Base-by-base conservation (phyloP, 1,140 invertebrate genomes). In the Leptopilina clavipes region DNA sequence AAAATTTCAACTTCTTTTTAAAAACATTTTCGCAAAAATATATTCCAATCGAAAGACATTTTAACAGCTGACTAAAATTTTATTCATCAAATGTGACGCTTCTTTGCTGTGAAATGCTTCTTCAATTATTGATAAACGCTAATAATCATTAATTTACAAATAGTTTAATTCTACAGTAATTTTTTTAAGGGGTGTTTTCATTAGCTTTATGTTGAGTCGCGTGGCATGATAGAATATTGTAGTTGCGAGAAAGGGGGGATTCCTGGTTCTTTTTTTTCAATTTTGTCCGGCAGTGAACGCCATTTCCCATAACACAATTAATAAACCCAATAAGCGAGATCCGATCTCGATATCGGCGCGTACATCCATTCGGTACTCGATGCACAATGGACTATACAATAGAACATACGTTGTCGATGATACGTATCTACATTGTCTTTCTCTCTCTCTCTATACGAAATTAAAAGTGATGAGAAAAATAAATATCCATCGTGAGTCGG, bases 391-490 rank as follows among this genome's bases (percentile, higher is more conserved):
- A 73, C 52, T 70, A 72, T 77, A 79, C 79, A 84, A 83, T 83
- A 80, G 80, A 77, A 40, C 12, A 76, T 52, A 74, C 70, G 72
- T 78, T 65, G 56, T 71, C 75, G 70, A 14, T 75, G 86, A 88
- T 86, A 88, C 76, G 81, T 82, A 86, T 88, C 85, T 86, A 86
- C 77, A 80, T 84, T 87, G 86, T 89, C 86, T 87, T 82, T 40
- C 37, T 40, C 37, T 40, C 37, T 40, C 5, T 40, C 5, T 40
- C 5, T 40, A 7, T 83, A 81, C 73, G 76, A 87, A 87, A 88
- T 89, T 86, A 87, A 89, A 87, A 88, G 83, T 84, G 86, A 86
- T 86, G 86, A 87, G 85, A 86, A 88, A 87, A 87, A 87, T 87
- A 87, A 87, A 88, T 85, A 86, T 79, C 81, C 79, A 72, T 83